Evolutionary conservation across 1,140 invertebrate species (phyloP), one percentile per base, ranked within the genome.

Genomic region (Apis cerana): DNA sequence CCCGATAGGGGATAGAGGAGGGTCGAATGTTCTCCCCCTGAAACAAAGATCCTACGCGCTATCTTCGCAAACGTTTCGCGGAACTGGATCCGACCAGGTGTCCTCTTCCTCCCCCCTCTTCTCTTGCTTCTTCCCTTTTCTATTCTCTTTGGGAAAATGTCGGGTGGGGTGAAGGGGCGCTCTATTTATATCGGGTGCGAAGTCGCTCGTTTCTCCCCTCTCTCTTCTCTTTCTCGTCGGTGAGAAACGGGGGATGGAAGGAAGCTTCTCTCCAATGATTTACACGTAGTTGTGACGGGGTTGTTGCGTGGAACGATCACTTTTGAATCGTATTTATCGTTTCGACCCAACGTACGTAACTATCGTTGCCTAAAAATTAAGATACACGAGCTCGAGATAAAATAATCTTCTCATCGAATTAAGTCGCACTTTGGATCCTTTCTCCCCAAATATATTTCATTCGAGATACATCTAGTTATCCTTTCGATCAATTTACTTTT

Each of bases 11-110:
- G 76, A 9, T 2, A n/a, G n/a, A n/a, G n/a, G n/a, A 27, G 23
- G 19, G 0, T 33, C 77, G 58, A 70, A 79, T 70, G 61, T 65
- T 33, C 33, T 33, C 33, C 2, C 33, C 3, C 15, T 15, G 71
- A 33, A 43, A 48, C 13, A n/a, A n/a, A n/a, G n/a, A 52, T n/a
- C 43, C 2, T 23, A 58, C n/a, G 77, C 54, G 69, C 71, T 79
- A 79, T 79, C 77, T 71, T 79, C 71, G 56, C 61, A 21, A 67
- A 48, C 58, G 27, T 68, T 70, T 52, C 33, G 33, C 33, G 54
- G 62, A 80, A 80, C 77, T 80, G 77, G 77, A 80, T 65, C 27
- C 78, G 78, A 33, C 78, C 78, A 80, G 78, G 69, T 80, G 78
- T 80, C 69, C 59, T 70, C 65, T 59, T 58, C 58, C 50, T n/a